Conservation (phyloP, 2,888 invertebrate species). For the Lasioglossum morio region DNA sequence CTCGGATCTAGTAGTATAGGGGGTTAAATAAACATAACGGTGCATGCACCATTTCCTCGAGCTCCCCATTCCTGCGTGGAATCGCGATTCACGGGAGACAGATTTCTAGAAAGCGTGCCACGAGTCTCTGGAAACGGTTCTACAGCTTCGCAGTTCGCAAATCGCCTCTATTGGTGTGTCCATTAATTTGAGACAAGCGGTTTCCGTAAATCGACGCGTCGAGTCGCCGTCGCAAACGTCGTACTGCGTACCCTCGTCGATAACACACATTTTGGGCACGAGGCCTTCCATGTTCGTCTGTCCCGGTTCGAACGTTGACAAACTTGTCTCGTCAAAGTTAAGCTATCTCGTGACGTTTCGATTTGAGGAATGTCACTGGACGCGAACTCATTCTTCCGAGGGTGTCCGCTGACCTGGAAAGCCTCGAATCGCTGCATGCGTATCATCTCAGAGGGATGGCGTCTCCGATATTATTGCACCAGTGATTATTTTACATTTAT, state of each 20-base stretch:
- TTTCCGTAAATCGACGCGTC: constrained; percentile 65
- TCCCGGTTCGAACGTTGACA: constrained; percentile 33
- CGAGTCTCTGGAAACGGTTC: constrained; percentile 24
- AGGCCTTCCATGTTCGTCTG: constrained; percentile 49
- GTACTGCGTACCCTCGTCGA: constrained; percentile 44
- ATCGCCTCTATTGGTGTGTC: constrained; percentile 37
- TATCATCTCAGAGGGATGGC: constrained; percentile 35
- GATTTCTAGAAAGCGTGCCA: constrained; percentile 56
- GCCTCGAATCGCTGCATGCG: constrained; percentile 27
- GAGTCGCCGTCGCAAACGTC: constrained; percentile 3
- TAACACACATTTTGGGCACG: constrained; percentile 59
- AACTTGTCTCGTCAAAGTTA: constrained; percentile 1
- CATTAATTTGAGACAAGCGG: constrained; percentile 66
- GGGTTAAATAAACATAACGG: not conserved
- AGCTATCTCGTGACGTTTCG: not conserved
- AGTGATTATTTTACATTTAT: constrained; percentile 44
- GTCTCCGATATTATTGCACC: constrained; percentile 11
- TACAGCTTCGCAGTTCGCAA: constrained; percentile 35
- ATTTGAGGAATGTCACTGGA: constrained; percentile 46
- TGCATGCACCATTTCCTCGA: not conserved
- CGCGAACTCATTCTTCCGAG: constrained; percentile 29
- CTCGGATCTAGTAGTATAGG: no score
- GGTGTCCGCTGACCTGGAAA: constrained; percentile 34
- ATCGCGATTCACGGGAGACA: constrained; percentile 36
- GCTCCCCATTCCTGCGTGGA: constrained; percentile 5